phyloP scores from a whole-genome alignment of 1,140 invertebrate species.

The Plutomurus gul region DNA sequence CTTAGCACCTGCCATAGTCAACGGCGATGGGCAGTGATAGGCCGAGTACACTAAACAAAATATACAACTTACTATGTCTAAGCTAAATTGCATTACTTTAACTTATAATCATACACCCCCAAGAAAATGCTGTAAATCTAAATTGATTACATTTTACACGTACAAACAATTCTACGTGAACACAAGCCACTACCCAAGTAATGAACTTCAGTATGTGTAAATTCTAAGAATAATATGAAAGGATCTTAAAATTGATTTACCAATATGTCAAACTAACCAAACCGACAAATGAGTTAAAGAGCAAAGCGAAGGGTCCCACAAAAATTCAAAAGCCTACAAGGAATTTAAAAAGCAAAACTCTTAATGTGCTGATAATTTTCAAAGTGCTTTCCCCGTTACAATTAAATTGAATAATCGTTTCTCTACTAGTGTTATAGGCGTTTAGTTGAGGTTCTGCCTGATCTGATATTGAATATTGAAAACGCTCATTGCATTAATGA shows the following conservation, averaged over 20 bases:
- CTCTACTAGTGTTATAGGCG: neutral
- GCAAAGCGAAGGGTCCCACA: neutral
- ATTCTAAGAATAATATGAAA: neutral
- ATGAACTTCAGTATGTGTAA: neutral
- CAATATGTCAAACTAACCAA: neutral
- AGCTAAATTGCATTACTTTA: slow-evolving; percentile 18
- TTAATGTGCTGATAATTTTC: neutral
- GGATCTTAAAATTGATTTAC: neutral
- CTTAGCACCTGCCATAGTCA: slow-evolving; percentile 36
- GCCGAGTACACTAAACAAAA: slow-evolving; percentile 32
- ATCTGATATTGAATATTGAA: neutral
- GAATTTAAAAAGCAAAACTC: neutral
- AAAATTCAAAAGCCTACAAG: neutral
- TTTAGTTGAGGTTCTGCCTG: neutral
- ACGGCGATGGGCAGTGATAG: slow-evolving; percentile 44
- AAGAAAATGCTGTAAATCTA: slow-evolving; percentile 11
- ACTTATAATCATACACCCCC: slow-evolving; percentile 26
- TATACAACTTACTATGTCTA: neutral
- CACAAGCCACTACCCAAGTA: neutral
- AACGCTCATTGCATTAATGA: neutral
- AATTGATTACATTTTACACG: slow-evolving; percentile 24
- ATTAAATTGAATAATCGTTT: neutral
- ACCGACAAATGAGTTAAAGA: neutral
- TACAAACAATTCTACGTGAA: slow-evolving; percentile 22
- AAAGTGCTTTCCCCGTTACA: neutral